Base-by-base conservation (phyloP, 2,888 invertebrate species). In the Deilephila porcellus region DNA sequence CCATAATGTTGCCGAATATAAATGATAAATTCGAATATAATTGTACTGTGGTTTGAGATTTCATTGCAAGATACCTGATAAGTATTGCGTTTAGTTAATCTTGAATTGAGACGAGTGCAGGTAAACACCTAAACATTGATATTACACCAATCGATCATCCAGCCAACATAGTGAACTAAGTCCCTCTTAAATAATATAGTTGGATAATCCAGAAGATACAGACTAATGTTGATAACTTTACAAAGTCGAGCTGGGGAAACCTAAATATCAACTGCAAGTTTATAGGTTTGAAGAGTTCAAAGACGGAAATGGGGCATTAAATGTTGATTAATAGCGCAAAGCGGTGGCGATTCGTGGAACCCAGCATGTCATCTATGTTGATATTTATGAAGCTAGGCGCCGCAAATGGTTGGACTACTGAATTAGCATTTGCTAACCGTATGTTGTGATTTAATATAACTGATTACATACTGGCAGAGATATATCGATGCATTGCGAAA, bases 291-390 rank as follows among this genome's bases (percentile, higher is more conserved):
- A 14, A 52, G 52, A 67, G 52, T 67, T 52, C 6, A 70, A 78
- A 75, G 79, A 75, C 77, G 81, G 83, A 86, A 86, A 84, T 81
- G 76, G 80, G 76, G 79, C 79, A 82, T 84, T 82, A 81, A 83
- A 83, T 85, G 86, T 86, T 86, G 82, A 86, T 84, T 82, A 82
- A 79, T 75, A 75, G 72, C 64, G 64, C 75, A 73, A 76, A 79
- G 78, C 77, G 78, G 78, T 78, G 75, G 72, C 63, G 76, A 79
- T 84, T 83, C 81, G 76, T 79, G 76, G 81, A 82, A 81, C 77
- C 75, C 74, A 79, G 83, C 80, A 80, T 80, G 78, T 67, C 67
- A 67, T 79, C 77, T 56, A 78, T 79, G 75, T 76, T 75, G 79
- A 73, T 82, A 81, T 82, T 83, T 81, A 76, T 72, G 75, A 78